phyloP scores from a whole-genome alignment of 2,888 invertebrate genomes.

The Tolmerus cingulatus region DNA sequence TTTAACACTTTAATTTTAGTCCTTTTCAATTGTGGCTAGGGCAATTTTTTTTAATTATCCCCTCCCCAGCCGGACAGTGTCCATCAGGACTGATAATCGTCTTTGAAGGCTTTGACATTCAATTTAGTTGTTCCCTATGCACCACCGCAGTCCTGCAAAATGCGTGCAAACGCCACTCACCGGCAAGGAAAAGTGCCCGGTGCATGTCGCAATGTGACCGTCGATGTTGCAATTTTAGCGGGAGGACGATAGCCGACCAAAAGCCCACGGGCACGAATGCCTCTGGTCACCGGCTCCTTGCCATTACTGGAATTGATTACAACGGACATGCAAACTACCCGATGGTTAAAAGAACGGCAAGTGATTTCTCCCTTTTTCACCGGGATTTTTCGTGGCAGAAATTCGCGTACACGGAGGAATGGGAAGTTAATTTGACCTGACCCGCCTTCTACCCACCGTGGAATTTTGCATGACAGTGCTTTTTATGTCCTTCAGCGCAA shows the following conservation, averaged over 20 bases:
- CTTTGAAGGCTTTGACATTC: constrained; percentile 8
- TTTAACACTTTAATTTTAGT: not conserved
- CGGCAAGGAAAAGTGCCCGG: not conserved
- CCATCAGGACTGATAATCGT: constrained; percentile 15
- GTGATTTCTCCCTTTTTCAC: constrained; percentile 8
- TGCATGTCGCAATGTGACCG: constrained; percentile 16
- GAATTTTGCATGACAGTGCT: constrained; percentile 28
- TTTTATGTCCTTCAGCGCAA: constrained; percentile 15
- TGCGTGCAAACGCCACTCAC: constrained; percentile 28
- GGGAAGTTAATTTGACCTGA: not conserved
- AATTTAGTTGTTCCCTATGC: not conserved
- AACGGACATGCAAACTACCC: constrained; percentile 26
- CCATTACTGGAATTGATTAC: constrained; percentile 32
- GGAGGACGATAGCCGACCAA: not conserved
- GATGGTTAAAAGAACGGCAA: not conserved
- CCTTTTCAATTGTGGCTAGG: not conserved
- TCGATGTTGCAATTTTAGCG: constrained; percentile 25
- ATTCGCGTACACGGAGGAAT: constrained; percentile 1
- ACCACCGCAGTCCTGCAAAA: not conserved
- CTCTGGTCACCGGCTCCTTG: not conserved
- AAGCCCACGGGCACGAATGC: constrained; percentile 27
- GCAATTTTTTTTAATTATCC: constrained; percentile 1
- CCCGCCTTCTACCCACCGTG: not conserved
- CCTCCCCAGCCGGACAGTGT: not conserved
- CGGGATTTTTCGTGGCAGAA: not conserved